Evolutionary conservation across 2,888 invertebrate genomes (phyloP).

Genomic region (Eristalis arbustorum): DNA sequence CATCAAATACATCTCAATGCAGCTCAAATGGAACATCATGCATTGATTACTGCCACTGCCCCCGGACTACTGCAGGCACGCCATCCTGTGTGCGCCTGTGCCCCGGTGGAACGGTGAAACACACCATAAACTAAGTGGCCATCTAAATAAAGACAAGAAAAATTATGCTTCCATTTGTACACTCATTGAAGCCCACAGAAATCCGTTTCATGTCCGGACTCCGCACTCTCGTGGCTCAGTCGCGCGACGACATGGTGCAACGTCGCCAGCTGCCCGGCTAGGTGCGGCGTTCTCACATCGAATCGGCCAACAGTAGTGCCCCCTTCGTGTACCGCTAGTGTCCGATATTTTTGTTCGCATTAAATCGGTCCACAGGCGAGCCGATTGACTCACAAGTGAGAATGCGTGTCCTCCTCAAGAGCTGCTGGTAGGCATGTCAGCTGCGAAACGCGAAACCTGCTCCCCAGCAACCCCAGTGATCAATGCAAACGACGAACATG

Average conservation of each 20-base stretch:
- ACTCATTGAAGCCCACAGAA: constrained; percentile 68
- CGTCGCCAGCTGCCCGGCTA: constrained; percentile 39
- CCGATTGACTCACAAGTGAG: constrained; percentile 31
- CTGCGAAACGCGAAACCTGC: constrained; percentile 49
- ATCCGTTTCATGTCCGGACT: constrained; percentile 19
- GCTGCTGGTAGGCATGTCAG: constrained; percentile 40
- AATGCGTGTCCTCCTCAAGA: constrained; percentile 51
- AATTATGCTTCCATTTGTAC: constrained; percentile 70
- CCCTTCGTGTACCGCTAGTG: constrained; percentile 35
- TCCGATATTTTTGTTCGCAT: constrained; percentile 59
- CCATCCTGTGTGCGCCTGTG: not conserved
- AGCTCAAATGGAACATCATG: constrained; percentile 61
- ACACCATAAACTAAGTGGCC: constrained; percentile 70
- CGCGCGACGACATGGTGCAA: not conserved
- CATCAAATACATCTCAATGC: constrained; percentile 67
- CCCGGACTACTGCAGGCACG: constrained; percentile 20
- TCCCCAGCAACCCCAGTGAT: constrained; percentile 25
- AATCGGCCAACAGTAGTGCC: not conserved
- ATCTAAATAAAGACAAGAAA: constrained; percentile 70
- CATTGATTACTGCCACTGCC: constrained; percentile 55
- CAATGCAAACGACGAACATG: constrained; percentile 68
- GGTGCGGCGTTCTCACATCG: constrained; percentile 64
- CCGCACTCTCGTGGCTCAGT: not conserved
- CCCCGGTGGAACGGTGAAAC: constrained; percentile 58
- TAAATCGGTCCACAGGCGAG: constrained; percentile 42